Percentiles rank a stretch among this genome's conserved stretches.
Evolutionary conservation across 2,113 vertebrate genomes (phyloP).

Genomic region (Benitochromis conjunctus): DNA sequence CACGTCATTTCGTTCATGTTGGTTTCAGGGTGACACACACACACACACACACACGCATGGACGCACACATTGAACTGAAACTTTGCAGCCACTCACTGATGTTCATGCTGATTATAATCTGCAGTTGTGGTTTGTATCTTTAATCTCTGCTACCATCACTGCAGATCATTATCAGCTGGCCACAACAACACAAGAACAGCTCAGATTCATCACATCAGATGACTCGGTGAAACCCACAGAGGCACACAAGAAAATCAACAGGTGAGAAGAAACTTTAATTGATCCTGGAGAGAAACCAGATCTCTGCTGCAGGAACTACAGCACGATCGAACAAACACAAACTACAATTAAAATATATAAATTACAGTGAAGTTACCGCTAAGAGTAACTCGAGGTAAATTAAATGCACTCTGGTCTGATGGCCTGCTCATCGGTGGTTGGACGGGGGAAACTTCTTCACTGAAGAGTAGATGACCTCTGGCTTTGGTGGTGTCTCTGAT

Average conservation of each 20-base stretch:
- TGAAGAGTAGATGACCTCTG: background rate
- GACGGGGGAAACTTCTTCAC: background rate
- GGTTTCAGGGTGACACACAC: background rate
- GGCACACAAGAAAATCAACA: background rate
- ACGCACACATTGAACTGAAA: background rate
- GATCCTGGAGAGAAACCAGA: background rate
- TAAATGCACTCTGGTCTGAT: background rate
- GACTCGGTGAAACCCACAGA: background rate
- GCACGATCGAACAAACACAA: fast-evolving
- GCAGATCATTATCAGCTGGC: fast-evolving
- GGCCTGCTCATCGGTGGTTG: background rate
- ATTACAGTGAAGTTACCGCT: background rate
- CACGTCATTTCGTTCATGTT: background rate
- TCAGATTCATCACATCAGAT: fast-evolving
- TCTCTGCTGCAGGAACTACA: background rate
- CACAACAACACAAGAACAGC: background rate
- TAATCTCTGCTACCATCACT: background rate
- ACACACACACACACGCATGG: no score
- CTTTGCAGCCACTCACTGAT: background rate
- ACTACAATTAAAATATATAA: background rate
- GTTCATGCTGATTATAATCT: fast-evolving
- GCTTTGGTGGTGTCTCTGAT: background rate
- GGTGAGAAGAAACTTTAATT: background rate
- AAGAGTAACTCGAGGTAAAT: fast-evolving
- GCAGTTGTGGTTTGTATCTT: background rate